Evolutionary conservation across 2,797 vertebrate species (phyloP).

Genomic region (Rhinoraja longicauda): DNA sequence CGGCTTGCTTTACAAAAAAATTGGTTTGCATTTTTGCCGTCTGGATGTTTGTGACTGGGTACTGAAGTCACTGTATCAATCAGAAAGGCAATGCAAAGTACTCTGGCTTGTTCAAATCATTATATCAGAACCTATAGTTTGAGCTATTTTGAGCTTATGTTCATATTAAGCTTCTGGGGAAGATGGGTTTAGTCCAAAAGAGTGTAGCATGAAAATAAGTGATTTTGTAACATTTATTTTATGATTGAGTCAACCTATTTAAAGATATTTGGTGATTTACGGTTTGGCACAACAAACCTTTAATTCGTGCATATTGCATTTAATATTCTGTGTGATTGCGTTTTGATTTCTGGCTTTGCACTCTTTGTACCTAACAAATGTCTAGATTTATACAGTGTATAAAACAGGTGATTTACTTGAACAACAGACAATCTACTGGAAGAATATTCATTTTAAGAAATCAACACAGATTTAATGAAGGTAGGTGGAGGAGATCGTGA

Average conservation of each 20-base stretch:
- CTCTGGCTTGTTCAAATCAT: not conserved
- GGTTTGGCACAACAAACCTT: not conserved
- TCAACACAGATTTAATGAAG: not conserved
- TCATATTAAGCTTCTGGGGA: not conserved
- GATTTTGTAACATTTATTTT: not conserved
- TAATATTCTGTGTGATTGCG: not conserved
- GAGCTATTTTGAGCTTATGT: not conserved
- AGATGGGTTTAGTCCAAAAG: not conserved
- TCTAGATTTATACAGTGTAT: not conserved
- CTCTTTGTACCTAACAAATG: not conserved
- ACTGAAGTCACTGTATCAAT: not conserved
- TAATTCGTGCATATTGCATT: not conserved
- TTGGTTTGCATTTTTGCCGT: not conserved
- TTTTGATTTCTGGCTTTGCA: not conserved
- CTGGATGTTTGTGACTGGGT: not conserved
- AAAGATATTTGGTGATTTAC: not conserved
- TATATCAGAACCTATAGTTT: not conserved
- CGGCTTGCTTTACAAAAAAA: conserved; percentile 17
- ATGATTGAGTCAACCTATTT: not conserved
- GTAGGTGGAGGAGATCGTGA: not conserved
- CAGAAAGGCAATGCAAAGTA: not conserved
- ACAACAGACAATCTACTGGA: too few relatives aligned
- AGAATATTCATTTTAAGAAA: not conserved
- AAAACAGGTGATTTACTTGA: not conserved
- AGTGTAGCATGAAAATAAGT: not conserved